A percentile compares a stretch with the other conserved stretches of the same genome.
These are phyloP conservation scores for Polypedilum vanderplanki DNA, from an alignment of 1,140 invertebrate species.

Conservation along the genomic window DNA sequence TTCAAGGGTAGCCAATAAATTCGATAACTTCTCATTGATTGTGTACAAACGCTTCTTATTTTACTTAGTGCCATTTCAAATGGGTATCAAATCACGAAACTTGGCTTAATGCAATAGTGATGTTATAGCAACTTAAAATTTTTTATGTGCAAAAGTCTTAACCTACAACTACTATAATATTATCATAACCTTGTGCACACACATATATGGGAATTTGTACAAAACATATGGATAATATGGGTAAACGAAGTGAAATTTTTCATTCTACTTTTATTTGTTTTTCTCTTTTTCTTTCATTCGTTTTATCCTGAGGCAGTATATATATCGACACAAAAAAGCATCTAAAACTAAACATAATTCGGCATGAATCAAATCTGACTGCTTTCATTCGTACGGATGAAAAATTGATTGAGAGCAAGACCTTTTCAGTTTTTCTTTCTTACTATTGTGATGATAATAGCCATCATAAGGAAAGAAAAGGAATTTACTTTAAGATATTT, in stretches of 20 bases:
- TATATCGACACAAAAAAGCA: background rate
- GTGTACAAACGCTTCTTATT: background rate
- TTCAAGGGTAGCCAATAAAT: background rate
- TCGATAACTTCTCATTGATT: background rate
- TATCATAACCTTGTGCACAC: background rate
- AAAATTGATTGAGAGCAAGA: conserved; percentile 7
- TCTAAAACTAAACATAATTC: background rate
- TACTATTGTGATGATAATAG: background rate
- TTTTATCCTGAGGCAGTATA: background rate
- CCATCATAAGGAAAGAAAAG: no score
- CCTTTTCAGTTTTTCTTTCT: background rate
- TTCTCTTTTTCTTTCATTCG: no score
- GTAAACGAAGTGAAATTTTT: no score
- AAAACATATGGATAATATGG: no score
- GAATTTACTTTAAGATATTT: no score
- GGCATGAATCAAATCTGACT: background rate
- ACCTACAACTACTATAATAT: background rate
- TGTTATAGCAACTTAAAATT: background rate
- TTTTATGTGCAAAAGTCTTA: background rate
- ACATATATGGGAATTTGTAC: no score
- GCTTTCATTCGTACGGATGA: background rate
- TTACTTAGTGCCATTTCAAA: background rate
- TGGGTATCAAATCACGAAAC: background rate
- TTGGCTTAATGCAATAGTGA: no score
- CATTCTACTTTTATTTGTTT: no score